Base-by-base conservation (phyloP, 30 jellyfish, hydroid and myxozoan species). In the Rhopilema esculentum region DNA sequence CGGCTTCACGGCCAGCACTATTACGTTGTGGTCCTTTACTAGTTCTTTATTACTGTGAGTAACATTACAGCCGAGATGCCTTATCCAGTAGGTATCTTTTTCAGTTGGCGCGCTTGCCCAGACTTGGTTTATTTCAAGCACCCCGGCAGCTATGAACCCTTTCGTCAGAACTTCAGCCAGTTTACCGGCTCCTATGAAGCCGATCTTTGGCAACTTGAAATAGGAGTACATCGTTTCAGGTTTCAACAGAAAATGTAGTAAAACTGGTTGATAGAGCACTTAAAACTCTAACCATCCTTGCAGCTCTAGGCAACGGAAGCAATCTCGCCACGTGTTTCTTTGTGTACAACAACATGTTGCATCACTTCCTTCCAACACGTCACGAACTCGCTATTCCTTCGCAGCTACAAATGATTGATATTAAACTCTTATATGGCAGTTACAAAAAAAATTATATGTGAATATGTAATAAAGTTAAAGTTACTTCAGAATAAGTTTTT, bases 61-160 rank as follows among this genome's bases (percentile, higher is more conserved):
- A 1, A 84, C 95, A 8, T 84, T 86, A 52, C 97, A 82, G 25
- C 99, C 98, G 72, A 92, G 95, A 30, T 89, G 93, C 70, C 86
- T 49, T 73, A 89, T 80, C 97, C 98, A 85, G 78, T 89, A 62
- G 1, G 93, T 75, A 21, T 91, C 97, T 27, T 69, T 89, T 16
- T 96, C 99, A 8, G 97, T 77, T 20, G 99, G 98, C 15, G 98
- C 98, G 75, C 97, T 88, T 49, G 98, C 98, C 93, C 95, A 92
- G 8, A 96, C 91, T 72, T 96, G 97, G 76, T 89, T 83, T 50
- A 92, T 73, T 75, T 89, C 98, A 8, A 96, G 91, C 49, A 90
- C 97, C 48, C 98, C 98, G 61, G 99, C 98, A 20, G 97, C 91
- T 20, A 92, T 84, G 61, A 96, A 92, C 0, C 99, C 99, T 51